Percentiles rank a stretch among this genome's conserved stretches.
phyloP scores from a whole-genome alignment of 2,888 invertebrate genomes.

The Automeris io region DNA sequence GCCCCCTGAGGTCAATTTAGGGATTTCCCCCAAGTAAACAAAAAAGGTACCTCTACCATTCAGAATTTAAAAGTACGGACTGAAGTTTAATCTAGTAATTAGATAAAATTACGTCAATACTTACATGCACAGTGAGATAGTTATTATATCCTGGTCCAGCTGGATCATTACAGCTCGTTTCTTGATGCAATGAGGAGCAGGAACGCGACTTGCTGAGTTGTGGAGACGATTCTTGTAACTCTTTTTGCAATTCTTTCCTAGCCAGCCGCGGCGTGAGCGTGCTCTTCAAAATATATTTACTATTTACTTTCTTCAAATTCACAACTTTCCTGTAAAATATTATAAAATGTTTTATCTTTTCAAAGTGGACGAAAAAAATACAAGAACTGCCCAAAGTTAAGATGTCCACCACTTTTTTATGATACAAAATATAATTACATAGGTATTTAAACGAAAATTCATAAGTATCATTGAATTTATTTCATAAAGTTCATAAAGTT shows the following conservation, averaged over 20 bases:
- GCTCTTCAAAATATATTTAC: slow-evolving; percentile 89
- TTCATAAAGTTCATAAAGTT: too few species aligned
- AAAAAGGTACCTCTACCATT: too few species aligned
- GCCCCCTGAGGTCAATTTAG: too few species aligned
- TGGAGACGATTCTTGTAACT: slow-evolving; percentile 75
- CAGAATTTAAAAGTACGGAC: too few species aligned
- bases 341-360: background rate
- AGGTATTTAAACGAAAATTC: too few species aligned
- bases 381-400: too few species aligned
- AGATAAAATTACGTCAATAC: too few species aligned
- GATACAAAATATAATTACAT: too few species aligned
- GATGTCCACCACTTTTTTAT: too few species aligned
- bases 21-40: too few species aligned
- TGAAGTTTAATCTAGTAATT: too few species aligned
- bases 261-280: slow-evolving; percentile 87
- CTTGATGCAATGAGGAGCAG: slow-evolving; percentile 82
- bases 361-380: background rate
- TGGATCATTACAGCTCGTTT: slow-evolving; percentile 65
- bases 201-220: slow-evolving; percentile 83
- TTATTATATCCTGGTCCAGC: slow-evolving; percentile 80
- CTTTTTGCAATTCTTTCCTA: slow-evolving; percentile 81
- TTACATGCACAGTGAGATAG: slow-evolving; percentile 85
- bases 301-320: slow-evolving; percentile 84
- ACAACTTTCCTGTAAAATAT: slow-evolving; percentile 78
- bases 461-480: too few species aligned